A percentile compares a stretch with the other conserved stretches of the same genome.
phyloP scores from a whole-genome alignment of 2,113 vertebrate genomes.

The Nesogale talazaci region DNA sequence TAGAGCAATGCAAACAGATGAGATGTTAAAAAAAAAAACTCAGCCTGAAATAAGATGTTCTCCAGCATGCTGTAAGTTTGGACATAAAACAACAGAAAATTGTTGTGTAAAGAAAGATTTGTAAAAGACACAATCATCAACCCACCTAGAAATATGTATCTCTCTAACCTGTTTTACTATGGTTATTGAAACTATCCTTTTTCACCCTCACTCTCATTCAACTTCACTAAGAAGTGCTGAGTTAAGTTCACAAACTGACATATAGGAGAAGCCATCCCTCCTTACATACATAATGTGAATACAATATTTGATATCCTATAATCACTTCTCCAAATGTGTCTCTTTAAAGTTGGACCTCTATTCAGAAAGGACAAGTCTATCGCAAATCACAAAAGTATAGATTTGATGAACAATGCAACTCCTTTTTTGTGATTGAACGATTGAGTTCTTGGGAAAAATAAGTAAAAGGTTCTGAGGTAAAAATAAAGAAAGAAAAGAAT shows the following conservation, averaged over 20 bases:
- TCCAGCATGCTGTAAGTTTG: neutral
- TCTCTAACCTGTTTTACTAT: neutral
- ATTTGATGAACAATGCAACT: neutral
- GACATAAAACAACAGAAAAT: neutral
- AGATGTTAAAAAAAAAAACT: neutral
- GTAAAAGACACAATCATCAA: neutral
- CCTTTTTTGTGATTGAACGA: too few relatives aligned
- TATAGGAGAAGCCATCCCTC: neutral
- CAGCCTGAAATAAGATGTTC: neutral
- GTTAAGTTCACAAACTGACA: neutral
- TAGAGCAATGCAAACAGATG: neutral
- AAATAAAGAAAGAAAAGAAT: too few relatives aligned
- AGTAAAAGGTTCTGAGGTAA: too few relatives aligned
- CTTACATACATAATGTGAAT: neutral
- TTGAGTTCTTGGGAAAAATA: too few relatives aligned
- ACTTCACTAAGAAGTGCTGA: neutral
- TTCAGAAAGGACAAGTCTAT: neutral
- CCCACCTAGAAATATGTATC: neutral
- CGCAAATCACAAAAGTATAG: conserved; percentile 26
- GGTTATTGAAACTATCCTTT: neutral
- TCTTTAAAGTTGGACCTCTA: neutral
- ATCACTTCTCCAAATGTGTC: neutral
- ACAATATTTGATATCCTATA: neutral
- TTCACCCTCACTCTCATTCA: conserved; percentile 8
- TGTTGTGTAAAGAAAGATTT: neutral